Conservation (phyloP, 2,113 vertebrate species). For the Fregata magnificens region DNA sequence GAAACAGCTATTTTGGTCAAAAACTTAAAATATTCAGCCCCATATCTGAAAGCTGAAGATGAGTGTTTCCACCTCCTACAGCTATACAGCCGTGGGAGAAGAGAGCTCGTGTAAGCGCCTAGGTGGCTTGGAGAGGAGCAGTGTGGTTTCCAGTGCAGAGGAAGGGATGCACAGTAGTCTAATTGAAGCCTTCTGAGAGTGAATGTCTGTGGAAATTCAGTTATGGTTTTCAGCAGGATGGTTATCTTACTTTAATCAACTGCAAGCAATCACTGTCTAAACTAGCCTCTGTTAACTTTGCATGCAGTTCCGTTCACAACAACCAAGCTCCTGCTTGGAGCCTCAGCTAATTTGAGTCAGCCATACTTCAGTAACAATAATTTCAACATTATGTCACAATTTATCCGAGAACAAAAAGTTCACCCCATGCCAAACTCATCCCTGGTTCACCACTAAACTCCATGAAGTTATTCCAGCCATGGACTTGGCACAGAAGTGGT, state of each 20-base stretch:
- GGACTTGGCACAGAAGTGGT: background rate
- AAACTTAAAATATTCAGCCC: background rate
- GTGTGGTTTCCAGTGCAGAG: background rate
- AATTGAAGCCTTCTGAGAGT: constrained; percentile 45
- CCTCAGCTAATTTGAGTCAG: constrained; percentile 31
- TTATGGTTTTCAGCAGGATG: constrained; percentile 28
- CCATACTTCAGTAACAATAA: constrained; percentile 31
- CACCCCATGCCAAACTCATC: background rate
- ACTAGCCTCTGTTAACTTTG: background rate
- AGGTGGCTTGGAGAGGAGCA: background rate
- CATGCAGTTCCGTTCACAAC: background rate
- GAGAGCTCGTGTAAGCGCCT: background rate
- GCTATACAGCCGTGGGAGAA: background rate
- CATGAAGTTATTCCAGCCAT: background rate
- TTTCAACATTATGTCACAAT: constrained; percentile 29
- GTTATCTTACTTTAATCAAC: constrained; percentile 43
- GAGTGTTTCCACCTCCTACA: background rate
- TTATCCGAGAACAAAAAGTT: constrained; percentile 25
- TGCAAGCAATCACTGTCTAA: constrained; percentile 26
- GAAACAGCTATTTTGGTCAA: background rate
- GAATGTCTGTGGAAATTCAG: constrained; percentile 38
- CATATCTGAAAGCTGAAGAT: background rate
- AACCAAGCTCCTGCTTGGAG: constrained; percentile 19
- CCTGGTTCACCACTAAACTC: constrained; percentile 19
- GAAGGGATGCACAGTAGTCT: constrained; percentile 32